These are phyloP conservation scores for Lonchura striata DNA, from an alignment of 2,113 vertebrate genomes.

Conservation along the genomic window DNA sequence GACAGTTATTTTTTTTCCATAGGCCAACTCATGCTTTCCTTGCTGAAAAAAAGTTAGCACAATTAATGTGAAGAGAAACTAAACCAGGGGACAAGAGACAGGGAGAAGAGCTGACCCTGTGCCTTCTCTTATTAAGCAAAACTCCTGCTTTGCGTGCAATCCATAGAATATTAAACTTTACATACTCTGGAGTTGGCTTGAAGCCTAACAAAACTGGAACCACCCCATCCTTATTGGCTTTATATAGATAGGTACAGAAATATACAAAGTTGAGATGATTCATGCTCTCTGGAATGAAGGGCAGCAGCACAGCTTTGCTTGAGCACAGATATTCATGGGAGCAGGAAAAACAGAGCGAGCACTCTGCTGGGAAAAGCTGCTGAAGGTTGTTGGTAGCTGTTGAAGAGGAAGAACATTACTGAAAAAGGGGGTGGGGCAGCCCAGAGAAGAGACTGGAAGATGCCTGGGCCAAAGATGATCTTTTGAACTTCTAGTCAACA, in stretches of 20 bases:
- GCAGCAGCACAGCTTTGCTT: constrained; percentile 23
- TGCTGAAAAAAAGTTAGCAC: not conserved
- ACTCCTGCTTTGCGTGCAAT: not conserved
- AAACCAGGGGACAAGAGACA: not conserved
- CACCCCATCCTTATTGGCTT: constrained; percentile 62
- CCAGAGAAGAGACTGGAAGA: not conserved
- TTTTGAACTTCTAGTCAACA: not conserved
- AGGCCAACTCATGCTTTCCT: not conserved
- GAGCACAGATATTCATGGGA: constrained; percentile 52
- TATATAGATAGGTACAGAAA: constrained; percentile 70
- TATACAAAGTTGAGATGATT: constrained; percentile 59
- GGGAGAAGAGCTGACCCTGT: not conserved
- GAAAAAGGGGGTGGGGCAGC: not conserved
- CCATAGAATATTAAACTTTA: constrained; percentile 41
- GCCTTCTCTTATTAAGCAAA: not conserved
- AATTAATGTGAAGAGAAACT: not conserved
- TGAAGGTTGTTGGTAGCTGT: not conserved
- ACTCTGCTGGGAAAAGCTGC: constrained; percentile 17
- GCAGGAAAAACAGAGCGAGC: not conserved
- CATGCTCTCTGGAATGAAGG: constrained; percentile 64
- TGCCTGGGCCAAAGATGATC: not conserved
- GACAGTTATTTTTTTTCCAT: not conserved
- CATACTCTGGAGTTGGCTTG: constrained; percentile 20
- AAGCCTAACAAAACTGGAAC: constrained; percentile 62
- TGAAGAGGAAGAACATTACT: not conserved